Conservation (phyloP, 1,140 invertebrate species). For the Melipona quadrifasciata region DNA sequence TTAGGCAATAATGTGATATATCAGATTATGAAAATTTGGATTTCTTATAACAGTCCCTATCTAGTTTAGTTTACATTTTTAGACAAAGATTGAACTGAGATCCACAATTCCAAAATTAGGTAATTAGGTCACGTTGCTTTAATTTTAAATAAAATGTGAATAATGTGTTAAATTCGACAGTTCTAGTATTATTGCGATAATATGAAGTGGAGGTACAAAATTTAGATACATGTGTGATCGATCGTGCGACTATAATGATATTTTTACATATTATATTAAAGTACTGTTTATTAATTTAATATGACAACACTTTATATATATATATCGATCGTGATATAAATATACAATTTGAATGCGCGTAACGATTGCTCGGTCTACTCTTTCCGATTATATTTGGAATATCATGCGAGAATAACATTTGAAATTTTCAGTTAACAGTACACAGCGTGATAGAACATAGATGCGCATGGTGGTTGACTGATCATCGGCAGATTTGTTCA, state of each 20-base stretch:
- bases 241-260: too few relatives aligned
- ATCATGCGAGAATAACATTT: not conserved
- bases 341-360: too few relatives aligned
- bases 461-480: too few relatives aligned
- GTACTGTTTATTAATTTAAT: not conserved
- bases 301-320: not conserved
- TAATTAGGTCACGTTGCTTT: not conserved
- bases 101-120: too few relatives aligned
- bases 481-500: too few relatives aligned
- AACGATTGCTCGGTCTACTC: too few relatives aligned
- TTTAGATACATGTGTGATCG: not conserved
- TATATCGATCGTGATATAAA: not conserved
- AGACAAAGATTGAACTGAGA: too few relatives aligned
- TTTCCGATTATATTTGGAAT: not conserved
- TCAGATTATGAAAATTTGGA: too few relatives aligned
- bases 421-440: not conserved
- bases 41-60: too few relatives aligned
- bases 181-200: not conserved
- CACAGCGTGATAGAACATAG: too few relatives aligned
- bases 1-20: too few relatives aligned
- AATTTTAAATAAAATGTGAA: not conserved
- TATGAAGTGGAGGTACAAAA: not conserved
- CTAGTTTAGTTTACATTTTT: too few relatives aligned
- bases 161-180: not conserved
- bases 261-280: not conserved